Conservation (phyloP, 2,888 invertebrate genomes). For the Megamerina dolium region DNA sequence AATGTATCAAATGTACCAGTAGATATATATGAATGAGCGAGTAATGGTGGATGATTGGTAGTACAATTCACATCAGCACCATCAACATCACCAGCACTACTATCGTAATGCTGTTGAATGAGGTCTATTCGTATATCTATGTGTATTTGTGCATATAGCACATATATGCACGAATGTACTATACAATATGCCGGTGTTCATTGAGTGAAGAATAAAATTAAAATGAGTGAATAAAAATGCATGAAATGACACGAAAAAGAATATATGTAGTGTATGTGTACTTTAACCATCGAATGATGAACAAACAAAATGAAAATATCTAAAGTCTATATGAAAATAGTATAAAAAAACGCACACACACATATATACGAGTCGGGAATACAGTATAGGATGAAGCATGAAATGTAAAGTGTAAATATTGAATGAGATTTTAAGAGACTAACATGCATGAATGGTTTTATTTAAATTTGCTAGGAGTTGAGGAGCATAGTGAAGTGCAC, state of each 20-base stretch:
- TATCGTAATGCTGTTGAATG: too few relatives aligned
- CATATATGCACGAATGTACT: not conserved
- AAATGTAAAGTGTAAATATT: conserved; percentile 33
- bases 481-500: not conserved
- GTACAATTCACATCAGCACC: too few relatives aligned
- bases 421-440: conserved; percentile 34
- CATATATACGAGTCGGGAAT: too few relatives aligned
- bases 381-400: conserved; percentile 23
- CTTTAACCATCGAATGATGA: too few relatives aligned
- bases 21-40: not conserved
- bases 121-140: conserved; percentile 1
- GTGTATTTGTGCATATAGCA: not conserved
- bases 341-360: too few relatives aligned
- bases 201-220: conserved; percentile 25
- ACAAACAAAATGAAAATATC: too few relatives aligned
- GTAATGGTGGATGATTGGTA: not conserved
- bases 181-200: not conserved
- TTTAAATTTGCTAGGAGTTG: conserved; percentile 3
- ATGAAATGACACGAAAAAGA: conserved; percentile 22
- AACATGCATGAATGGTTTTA: conserved; percentile 24
- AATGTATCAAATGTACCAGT: not conserved
- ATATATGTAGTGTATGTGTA: conserved; percentile 15
- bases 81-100: too few relatives aligned
- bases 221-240: conserved; percentile 32
- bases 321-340: too few relatives aligned